Percentiles rank a stretch among this genome's conserved stretches.
Evolutionary conservation across 2,888 invertebrate species (phyloP).

Genomic region (Noctua pronuba): DNA sequence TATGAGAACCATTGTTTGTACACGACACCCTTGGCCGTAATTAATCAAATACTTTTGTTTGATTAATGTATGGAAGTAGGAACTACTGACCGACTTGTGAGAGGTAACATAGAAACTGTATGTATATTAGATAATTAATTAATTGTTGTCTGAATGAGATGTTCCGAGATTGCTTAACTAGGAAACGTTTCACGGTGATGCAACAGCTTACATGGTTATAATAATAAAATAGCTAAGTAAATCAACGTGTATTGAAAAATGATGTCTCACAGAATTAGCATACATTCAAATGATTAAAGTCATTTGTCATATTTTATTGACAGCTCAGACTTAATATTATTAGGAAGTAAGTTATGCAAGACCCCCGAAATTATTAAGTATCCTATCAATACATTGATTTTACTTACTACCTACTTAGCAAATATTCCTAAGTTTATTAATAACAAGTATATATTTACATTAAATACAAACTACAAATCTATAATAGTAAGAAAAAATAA

Average conservation of each 20-base stretch:
- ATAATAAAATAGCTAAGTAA: slow-evolving; percentile 49
- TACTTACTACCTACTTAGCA: not conserved
- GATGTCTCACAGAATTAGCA: slow-evolving; percentile 15
- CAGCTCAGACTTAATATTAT: slow-evolving; percentile 21
- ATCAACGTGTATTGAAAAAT: slow-evolving; percentile 55
- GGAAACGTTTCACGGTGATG: slow-evolving; percentile 61
- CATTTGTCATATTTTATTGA: slow-evolving; percentile 34
- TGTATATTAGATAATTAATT: slow-evolving; percentile 57
- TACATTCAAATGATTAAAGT: slow-evolving; percentile 28
- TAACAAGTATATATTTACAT: too few relatives aligned
- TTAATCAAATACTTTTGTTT: slow-evolving; percentile 69
- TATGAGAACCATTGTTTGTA: slow-evolving; percentile 72
- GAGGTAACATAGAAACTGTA: slow-evolving; percentile 46
- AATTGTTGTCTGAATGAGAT: slow-evolving; percentile 59
- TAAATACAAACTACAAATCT: too few relatives aligned
- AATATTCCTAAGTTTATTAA: too few relatives aligned
- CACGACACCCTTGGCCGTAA: slow-evolving; percentile 77
- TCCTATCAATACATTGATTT: slow-evolving; percentile 26
- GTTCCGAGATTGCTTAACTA: slow-evolving; percentile 62
- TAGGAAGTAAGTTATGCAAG: slow-evolving; percentile 31
- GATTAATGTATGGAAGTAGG: slow-evolving; percentile 59
- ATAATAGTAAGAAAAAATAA: too few relatives aligned
- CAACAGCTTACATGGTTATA: slow-evolving; percentile 43
- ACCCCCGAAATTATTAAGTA: not conserved
- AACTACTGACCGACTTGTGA: slow-evolving; percentile 57